phyloP scores from a whole-genome alignment of 2,797 vertebrate genomes.

The Acipenser ruthenus region DNA sequence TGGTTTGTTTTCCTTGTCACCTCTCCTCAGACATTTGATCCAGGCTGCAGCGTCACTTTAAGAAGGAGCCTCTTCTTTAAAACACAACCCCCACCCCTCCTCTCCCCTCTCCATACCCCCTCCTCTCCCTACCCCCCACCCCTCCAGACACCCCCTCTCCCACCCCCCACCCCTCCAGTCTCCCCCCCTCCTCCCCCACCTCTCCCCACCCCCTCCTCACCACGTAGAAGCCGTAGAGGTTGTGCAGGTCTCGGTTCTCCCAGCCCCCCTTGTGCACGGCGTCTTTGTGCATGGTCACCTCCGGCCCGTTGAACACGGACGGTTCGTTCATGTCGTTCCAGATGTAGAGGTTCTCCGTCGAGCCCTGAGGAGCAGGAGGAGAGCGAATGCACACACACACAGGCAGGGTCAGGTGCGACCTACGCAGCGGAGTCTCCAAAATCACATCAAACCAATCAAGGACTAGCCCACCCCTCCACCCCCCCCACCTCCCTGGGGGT shows the following conservation, averaged over 20 bases:
- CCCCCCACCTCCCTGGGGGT: too few relatives aligned
- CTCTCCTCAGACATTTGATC: too few relatives aligned
- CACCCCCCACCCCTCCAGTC: background rate
- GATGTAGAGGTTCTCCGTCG: slow-evolving; percentile 71
- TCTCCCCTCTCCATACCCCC: background rate
- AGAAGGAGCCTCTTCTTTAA: background rate
- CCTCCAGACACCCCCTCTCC: too few relatives aligned
- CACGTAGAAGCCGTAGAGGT: slow-evolving; percentile 88
- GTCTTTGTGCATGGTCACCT: slow-evolving; percentile 93
- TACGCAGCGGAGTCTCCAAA: too few relatives aligned
- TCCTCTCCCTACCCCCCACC: background rate
- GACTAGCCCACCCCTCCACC: too few relatives aligned
- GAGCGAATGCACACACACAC: background rate
- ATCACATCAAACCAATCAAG: background rate
- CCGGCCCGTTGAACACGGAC: slow-evolving; percentile 85
- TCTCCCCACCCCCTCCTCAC: slow-evolving; percentile 45
- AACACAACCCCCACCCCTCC: background rate
- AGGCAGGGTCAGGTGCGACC: too few relatives aligned
- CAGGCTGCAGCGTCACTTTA: too few relatives aligned
- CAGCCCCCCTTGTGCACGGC: slow-evolving; percentile 67
- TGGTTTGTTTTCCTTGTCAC: too few relatives aligned
- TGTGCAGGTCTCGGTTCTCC: slow-evolving; percentile 88
- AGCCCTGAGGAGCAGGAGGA: slow-evolving; percentile 52
- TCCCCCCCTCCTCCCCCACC: background rate
- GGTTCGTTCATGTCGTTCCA: slow-evolving; percentile 97